Conservation (phyloP, 2,113 vertebrate genomes). For the Pelodiscus sinensis region DNA sequence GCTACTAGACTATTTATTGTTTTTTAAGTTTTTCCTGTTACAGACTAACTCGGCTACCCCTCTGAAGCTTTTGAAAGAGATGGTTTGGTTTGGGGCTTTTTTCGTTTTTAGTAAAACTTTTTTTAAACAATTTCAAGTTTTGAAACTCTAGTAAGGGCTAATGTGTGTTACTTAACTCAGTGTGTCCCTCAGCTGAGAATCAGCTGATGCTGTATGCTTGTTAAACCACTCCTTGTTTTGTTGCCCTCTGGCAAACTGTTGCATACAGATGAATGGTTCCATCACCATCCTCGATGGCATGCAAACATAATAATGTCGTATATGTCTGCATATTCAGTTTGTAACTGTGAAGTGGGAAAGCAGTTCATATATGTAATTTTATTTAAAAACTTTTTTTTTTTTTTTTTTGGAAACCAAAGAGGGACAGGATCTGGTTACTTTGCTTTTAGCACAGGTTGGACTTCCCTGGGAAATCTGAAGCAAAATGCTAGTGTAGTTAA, state of each 20-base stretch:
- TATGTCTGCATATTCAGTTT: not conserved
- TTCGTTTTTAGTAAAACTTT: not conserved
- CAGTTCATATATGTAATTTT: not conserved
- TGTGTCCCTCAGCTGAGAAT: not conserved
- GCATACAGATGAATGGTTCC: not conserved
- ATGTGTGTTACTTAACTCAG: not conserved
- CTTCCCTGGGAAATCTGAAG: no score
- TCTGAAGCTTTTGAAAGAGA: not conserved
- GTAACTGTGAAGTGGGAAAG: not conserved
- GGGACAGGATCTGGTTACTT: not conserved
- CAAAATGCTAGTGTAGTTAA: no score
- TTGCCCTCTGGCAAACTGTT: not conserved
- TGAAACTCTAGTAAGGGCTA: not conserved
- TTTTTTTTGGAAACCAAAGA: not conserved
- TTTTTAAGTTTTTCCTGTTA: no score
- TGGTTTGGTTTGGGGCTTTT: not conserved
- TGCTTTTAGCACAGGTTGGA: no score
- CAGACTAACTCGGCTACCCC: no score
- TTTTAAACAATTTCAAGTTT: not conserved
- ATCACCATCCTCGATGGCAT: not conserved
- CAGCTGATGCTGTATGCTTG: not conserved
- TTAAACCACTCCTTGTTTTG: not conserved
- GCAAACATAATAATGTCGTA: not conserved
- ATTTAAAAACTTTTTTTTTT: not conserved
- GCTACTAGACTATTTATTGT: no score